A percentile compares a stretch with the other conserved stretches of the same genome.
These are phyloP conservation scores for Merodon equestris DNA, from an alignment of 2,888 invertebrate genomes.

Conservation along the genomic window DNA sequence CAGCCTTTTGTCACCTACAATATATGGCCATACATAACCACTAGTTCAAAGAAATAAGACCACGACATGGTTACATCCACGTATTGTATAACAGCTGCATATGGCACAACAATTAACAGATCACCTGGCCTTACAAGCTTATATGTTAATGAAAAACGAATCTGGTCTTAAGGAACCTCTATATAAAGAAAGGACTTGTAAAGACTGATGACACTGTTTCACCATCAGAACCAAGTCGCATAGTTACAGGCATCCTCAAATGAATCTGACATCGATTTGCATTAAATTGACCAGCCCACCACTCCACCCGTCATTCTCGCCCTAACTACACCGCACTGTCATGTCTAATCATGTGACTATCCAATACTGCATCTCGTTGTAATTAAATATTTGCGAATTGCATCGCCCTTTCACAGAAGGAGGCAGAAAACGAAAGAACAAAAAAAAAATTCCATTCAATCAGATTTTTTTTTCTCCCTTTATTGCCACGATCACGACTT, in stretches of 20 bases:
- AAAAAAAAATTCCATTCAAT: constrained; percentile 41
- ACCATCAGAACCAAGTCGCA: too few species aligned
- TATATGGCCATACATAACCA: too few species aligned
- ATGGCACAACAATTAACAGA: too few species aligned
- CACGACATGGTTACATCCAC: too few species aligned
- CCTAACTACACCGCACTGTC: neutral
- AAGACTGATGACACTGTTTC: too few species aligned
- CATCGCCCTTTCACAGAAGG: constrained; percentile 43
- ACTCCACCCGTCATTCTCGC: neutral
- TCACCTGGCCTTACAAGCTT: too few species aligned
- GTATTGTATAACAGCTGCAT: too few species aligned
- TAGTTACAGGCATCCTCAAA: neutral
- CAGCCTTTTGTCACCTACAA: too few species aligned
- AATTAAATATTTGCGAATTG: constrained; percentile 47
- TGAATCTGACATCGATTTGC: neutral
- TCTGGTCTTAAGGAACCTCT: too few species aligned
- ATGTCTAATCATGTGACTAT: constrained; percentile 36
- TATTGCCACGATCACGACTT: constrained; percentile 55
- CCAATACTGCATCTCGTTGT: constrained; percentile 25
- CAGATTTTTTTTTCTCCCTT: constrained; percentile 21
- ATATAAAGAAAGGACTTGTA: too few species aligned
- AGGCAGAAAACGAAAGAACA: constrained; percentile 2
- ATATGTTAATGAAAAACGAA: too few species aligned
- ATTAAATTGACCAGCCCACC: constrained; percentile 8
- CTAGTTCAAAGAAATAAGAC: too few species aligned